Evolutionary conservation across 2,888 invertebrate genomes (phyloP).

Genomic region (Tanytarsus gracilentus): DNA sequence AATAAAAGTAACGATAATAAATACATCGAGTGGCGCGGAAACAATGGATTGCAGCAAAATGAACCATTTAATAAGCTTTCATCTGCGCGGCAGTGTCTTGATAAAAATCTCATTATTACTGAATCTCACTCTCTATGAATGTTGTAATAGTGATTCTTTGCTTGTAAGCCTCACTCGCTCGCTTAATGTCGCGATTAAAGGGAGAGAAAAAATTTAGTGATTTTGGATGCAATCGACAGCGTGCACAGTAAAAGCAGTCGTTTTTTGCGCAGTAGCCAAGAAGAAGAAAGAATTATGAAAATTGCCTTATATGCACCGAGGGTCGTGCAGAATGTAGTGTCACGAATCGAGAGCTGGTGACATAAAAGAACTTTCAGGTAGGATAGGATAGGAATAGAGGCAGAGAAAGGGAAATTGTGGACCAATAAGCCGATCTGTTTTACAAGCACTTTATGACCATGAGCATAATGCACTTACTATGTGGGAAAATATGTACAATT

Average conservation of each 20-base stretch:
- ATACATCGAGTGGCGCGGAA: neutral
- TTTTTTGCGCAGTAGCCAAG: neutral
- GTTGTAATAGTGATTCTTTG: constrained; percentile 1
- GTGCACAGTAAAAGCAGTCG: neutral
- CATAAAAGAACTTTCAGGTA: constrained; percentile 15
- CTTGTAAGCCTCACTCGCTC: neutral
- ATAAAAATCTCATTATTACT: constrained; percentile 3
- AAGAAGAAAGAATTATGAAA: constrained; percentile 20
- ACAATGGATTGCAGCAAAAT: neutral
- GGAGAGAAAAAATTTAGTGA: neutral
- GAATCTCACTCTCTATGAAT: constrained; percentile 2
- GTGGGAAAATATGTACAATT: neutral
- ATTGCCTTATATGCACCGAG: constrained; percentile 9
- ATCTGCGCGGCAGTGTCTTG: constrained; percentile 1
- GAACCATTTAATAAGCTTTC: constrained; percentile 10
- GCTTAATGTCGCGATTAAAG: neutral
- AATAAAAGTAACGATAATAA: neutral
- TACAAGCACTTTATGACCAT: constrained; percentile 2
- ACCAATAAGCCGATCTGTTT: neutral
- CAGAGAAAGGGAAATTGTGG: neutral
- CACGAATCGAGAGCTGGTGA: constrained; percentile 22
- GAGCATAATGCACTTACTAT: neutral
- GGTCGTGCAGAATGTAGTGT: constrained; percentile 23
- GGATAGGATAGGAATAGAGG: neutral
- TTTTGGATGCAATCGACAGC: neutral